Evolutionary conservation across 2,113 vertebrate species (phyloP), one percentile per base, ranked within the genome.

Genomic region (Amphilophus citrinellus): DNA sequence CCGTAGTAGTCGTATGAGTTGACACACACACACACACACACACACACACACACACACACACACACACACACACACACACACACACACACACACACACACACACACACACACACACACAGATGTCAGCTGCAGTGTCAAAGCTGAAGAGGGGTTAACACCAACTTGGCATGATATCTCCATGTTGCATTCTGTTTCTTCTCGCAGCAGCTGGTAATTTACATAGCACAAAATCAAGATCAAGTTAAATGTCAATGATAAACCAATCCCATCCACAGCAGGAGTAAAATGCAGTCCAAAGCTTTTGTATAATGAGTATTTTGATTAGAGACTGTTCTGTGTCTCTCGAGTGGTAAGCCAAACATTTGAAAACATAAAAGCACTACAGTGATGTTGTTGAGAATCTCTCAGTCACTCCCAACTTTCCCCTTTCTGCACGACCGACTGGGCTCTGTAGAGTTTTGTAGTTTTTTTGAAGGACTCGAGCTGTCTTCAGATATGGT

Each of bases 161-260:
- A 90, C 85, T 87, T 89, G 76, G 35, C 62, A 84, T 47, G 68
- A 84, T 84, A 73, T 83, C 80, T 87, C 77, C 82, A 89, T 88
- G 90, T 84, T 79, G 73, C 76, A 84, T 92, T 92, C 66, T 77
- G 61, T 83, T 90, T 87, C 83, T 27, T 47, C 37, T 57, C 18
- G 56, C 50, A 87, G 58, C 90, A 93, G 91, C 87, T 92, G 89
- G 47, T 87, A 57, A 88, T 92, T 91, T 84, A 61, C 83, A 89
- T 85, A 77, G 73, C 56, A 39, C 3, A 1, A 90, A 82, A 65
- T 61, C 37, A 50, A 62, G 80, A 84, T 90, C 78, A 81, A 82
- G 66, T 76, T 71, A 81, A 92, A 91, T 60, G 81, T 80, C 79
- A 86, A 42, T 35, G 58, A 88, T 83, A 77, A 89, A 84, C 24